Evolutionary conservation across 2,797 vertebrate species (phyloP), one percentile per base, ranked within the genome.

Genomic region (Enteromius paludinosus): DNA sequence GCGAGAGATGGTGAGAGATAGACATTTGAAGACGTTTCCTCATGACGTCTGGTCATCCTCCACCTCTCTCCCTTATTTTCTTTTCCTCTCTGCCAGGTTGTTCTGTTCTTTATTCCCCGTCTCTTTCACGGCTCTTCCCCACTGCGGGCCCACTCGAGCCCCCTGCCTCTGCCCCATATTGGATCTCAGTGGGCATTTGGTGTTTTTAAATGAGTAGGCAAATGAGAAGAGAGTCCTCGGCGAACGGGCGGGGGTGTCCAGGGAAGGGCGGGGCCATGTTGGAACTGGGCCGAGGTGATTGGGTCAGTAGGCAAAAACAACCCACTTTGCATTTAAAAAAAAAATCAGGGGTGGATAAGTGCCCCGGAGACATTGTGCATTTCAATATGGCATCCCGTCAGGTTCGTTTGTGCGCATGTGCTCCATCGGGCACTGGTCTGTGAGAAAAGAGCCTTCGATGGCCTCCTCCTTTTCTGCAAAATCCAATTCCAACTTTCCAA

Each of bases 171-270:
- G 87, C 91, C 92, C 93, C 92, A 94, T 95, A 95, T 95, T 95
- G 95, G 93, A 95, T 95, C 95, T 93, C 95, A 94, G 94, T 95
- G 91, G 94, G 94, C 90, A 94, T 83, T 95, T 93, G 93, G 90
- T 92, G 91, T 91, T 94, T 94, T 94, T 94, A 94, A 95, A 95
- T 93, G 93, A 95, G 92, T 93, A 95, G 92, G 93, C 94, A 95
- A 95, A 95, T 95, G 93, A 95, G 94, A 92, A 91, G 88, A 85
- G 23, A 88, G 89, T 90, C 72, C 88, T 59, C 83, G 45, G 79
- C 74, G 59, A 79, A 87, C 41, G 82, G 65, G 88, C 87, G 91
- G 75, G 41, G 86, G 76, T 41, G 54, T 84, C 66, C 79, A 52
- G 80, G 69, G 77, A 65, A 83, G 70, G 75, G 76, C 7, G n/a